These are phyloP conservation scores for Zoanthus sansibaricus DNA, from an alignment of 92 coral and sea anemone species.

Conservation along the genomic window DNA sequence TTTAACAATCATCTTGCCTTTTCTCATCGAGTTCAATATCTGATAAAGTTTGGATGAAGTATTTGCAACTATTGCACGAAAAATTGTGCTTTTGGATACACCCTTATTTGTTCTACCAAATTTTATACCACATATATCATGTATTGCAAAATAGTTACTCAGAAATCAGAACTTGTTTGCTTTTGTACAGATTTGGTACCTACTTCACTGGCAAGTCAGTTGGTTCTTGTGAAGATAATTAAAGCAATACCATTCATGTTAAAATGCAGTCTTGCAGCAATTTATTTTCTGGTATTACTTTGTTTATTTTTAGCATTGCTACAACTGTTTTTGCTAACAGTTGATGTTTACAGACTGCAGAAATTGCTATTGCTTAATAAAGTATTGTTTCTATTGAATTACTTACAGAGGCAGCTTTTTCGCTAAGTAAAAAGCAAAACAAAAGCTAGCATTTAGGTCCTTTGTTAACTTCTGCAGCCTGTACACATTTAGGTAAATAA, in stretches of 20 bases:
- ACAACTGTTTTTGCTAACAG: conserved; percentile 16
- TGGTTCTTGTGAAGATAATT: conserved; percentile 10
- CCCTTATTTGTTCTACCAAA: background rate
- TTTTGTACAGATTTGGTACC: background rate
- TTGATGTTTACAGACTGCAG: conserved; percentile 24
- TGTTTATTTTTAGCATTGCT: background rate
- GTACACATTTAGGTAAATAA: background rate
- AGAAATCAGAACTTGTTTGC: conserved; percentile 13
- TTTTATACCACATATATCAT: background rate
- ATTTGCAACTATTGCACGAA: background rate
- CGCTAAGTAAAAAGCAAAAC: background rate
- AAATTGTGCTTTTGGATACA: background rate
- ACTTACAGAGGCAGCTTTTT: background rate
- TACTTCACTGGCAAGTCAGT: conserved; percentile 17
- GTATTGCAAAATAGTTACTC: background rate
- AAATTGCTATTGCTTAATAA: background rate
- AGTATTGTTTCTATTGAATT: background rate
- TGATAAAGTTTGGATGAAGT: background rate
- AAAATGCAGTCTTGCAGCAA: too few species aligned
- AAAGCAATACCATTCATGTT: background rate
- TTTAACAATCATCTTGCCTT: conserved; percentile 70
- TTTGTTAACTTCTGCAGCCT: conserved; percentile 18
- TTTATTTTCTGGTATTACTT: background rate
- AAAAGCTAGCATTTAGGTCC: background rate
- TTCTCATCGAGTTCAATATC: background rate